Evolutionary conservation across 1,140 invertebrate genomes (phyloP).

Genomic region (Apis florea): DNA sequence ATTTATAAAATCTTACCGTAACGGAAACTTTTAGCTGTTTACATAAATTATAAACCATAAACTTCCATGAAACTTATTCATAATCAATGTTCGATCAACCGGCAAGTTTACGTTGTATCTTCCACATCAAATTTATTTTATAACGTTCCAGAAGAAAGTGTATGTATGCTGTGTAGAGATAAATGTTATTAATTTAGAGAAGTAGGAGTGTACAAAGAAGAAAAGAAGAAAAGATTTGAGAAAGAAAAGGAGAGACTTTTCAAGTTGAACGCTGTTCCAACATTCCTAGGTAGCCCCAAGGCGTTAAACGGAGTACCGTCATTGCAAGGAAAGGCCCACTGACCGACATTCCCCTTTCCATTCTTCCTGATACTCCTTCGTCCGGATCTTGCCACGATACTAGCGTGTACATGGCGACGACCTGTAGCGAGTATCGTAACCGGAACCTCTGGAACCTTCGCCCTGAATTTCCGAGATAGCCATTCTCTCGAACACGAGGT

Average conservation of each 20-base stretch:
- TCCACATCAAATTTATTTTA: conserved; percentile 1
- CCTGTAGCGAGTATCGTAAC: conserved; percentile 45
- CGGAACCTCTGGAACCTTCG: conserved; percentile 57
- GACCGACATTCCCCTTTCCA: conserved; percentile 76
- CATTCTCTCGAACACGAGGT: not conserved
- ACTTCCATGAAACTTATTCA: not conserved
- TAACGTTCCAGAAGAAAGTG: not conserved
- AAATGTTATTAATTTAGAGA: conserved; percentile 54
- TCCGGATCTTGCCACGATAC: conserved; percentile 49
- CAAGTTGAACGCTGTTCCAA: conserved; percentile 56
- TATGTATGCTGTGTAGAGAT: not conserved
- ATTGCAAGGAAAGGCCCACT: conserved; percentile 71
- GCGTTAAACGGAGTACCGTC: conserved; percentile 59
- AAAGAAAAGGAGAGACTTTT: conserved; percentile 47
- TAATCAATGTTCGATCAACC: conserved; percentile 12
- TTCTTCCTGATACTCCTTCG: conserved; percentile 64
- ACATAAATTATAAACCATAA: not conserved
- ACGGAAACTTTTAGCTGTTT: not conserved
- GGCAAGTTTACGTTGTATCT: not conserved
- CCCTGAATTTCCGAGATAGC: conserved; percentile 48
- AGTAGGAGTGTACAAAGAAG: conserved; percentile 33
- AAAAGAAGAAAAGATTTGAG: conserved; percentile 1
- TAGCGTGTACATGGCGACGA: conserved; percentile 21
- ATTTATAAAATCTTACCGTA: not conserved
- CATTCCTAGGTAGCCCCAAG: conserved; percentile 60